Base-by-base conservation (phyloP, 2,113 vertebrate genomes). In the Zeus faber region DNA sequence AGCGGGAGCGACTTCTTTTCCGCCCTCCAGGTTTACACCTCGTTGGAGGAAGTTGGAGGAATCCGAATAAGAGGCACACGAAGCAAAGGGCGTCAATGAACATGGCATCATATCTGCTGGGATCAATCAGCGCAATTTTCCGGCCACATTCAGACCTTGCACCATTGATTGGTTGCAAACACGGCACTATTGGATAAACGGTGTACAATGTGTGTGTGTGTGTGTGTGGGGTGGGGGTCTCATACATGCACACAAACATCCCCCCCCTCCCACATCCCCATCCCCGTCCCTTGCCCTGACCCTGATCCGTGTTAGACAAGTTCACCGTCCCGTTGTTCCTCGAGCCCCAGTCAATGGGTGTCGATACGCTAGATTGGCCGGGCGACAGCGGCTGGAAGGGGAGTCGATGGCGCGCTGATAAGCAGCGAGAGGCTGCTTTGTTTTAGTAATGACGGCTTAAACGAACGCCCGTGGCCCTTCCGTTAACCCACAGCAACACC, bases 371-470 rank as follows among this genome's bases (percentile, higher is more conserved):
- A 76, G 79, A 87, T 86, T 80, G 82, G 72, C 62, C 5, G 21
- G 55, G 49, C 26, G 78, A 84, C 81, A 84, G 82, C 78, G 65
- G 57, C 81, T 67, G n/a, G 39, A 70, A 72, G 76, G 54, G 45
- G 72, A 86, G 83, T 91, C 88, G 79, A 89, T 89, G 81, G 77
- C 70, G 63, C 58, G 64, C 80, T 85, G 85, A 89, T 83, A 81
- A 84, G 80, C 70, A 69, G 69, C 48, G 48, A 70, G 79, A 76
- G 74, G 82, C 84, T 81, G 81, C 83, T 89, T 89, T 91, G 89
- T 90, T 90, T 90, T 80, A 84, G 81, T 89, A 90, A 90, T 89
- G 86, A 87, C 31, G 77, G 82, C 85, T 86, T 88, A 89, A 85
- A 87, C 52, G 27, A 68, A 73, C 45, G 35, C 63, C 64, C 62